Evolutionary conservation across 1,140 invertebrate genomes (phyloP).

Genomic region (Scaptodrosophila lebanonensis): DNA sequence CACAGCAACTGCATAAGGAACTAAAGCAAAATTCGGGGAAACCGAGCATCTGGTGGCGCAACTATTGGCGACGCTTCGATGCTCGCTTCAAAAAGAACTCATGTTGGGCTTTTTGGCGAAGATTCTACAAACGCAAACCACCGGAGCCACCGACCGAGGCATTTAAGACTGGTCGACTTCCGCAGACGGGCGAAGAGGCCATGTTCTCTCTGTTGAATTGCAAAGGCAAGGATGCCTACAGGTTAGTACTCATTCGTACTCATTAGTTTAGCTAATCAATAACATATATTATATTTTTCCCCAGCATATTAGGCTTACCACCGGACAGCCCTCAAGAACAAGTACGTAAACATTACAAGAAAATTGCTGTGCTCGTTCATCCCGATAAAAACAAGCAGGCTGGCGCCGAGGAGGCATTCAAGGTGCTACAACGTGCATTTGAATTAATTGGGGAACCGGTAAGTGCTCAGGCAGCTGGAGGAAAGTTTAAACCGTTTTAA

Average conservation of each 20-base stretch:
- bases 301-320: conserved; percentile 90
- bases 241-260: conserved; percentile 76
- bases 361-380: conserved; percentile 95
- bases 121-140: conserved; percentile 66
- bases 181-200: conserved; percentile 93
- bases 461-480: conserved; percentile 56
- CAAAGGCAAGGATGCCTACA: conserved; percentile 96
- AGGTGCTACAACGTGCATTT: conserved; percentile 95
- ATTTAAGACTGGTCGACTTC: conserved; percentile 80
- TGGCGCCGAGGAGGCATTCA: conserved; percentile 96
- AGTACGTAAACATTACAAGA: conserved; percentile 94
- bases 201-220: conserved; percentile 94
- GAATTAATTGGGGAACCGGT: conserved; percentile 95
- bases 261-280: no score
- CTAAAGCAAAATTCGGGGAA: conserved; percentile 72
- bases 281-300: not conserved
- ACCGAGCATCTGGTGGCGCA: conserved; percentile 68
- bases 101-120: conserved; percentile 69
- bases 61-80: conserved; percentile 67
- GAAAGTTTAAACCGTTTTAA: conserved; percentile 6
- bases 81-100: conserved; percentile 69
- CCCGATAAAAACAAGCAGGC: conserved; percentile 96
- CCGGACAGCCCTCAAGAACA: conserved; percentile 93
- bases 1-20: conserved; percentile 61
- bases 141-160: conserved; percentile 50